Conservation (phyloP, 2,888 invertebrate genomes). For the Yponomeuta evonymella region DNA sequence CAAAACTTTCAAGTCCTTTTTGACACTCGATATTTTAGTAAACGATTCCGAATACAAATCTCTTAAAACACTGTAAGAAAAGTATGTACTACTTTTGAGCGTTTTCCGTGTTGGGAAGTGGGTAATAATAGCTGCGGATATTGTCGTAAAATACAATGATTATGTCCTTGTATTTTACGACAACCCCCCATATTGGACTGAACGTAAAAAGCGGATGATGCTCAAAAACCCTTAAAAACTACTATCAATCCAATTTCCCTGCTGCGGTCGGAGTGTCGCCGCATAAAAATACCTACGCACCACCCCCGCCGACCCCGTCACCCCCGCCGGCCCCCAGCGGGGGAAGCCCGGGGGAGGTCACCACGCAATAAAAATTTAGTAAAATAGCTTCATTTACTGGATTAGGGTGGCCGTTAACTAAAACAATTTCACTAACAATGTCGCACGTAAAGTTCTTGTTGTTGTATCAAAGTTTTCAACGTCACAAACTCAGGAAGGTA, state of each 20-base stretch:
- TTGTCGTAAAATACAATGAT: slow-evolving; percentile 46
- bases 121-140: slow-evolving; percentile 36
- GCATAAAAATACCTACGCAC: slow-evolving; percentile 68
- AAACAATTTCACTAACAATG: slow-evolving; percentile 24
- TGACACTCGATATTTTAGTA: slow-evolving; percentile 43
- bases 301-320: slow-evolving; percentile 40
- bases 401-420: slow-evolving; percentile 24
- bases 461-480: not conserved
- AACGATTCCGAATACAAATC: slow-evolving; percentile 1
- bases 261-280: slow-evolving; percentile 66
- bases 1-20: slow-evolving; percentile 55
- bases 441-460: slow-evolving; percentile 15
- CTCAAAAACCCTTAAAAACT: slow-evolving; percentile 69
- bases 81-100: not conserved
- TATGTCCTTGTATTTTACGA: slow-evolving; percentile 24
- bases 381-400: slow-evolving; percentile 60
- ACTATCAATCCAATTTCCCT: slow-evolving; percentile 74
- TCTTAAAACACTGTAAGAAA: not conserved
- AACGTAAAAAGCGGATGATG: slow-evolving; percentile 62
- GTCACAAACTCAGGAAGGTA: not conserved
- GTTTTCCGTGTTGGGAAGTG: not conserved
- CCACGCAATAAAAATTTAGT: slow-evolving; percentile 52
- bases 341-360: slow-evolving; percentile 32
- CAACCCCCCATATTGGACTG: slow-evolving; percentile 61
- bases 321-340: not conserved